Evolutionary conservation across 2,888 invertebrate genomes (phyloP), one percentile per base, ranked within the genome.

Genomic region (Lasioglossum malachurum): DNA sequence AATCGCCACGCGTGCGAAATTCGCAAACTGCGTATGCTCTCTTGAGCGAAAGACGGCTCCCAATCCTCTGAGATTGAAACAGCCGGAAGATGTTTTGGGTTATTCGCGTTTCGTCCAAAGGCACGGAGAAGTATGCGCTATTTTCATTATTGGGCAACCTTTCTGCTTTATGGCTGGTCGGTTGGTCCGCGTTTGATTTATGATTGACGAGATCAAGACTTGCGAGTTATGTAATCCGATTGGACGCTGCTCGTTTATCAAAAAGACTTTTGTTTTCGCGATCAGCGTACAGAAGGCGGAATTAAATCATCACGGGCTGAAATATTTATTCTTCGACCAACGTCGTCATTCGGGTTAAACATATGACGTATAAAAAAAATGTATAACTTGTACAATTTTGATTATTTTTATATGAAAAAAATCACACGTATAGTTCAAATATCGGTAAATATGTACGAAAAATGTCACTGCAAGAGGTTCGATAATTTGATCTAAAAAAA

Each of bases 131-230:
- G 46, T 44, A 46, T 35, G 67, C 44, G 76, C 67, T 77, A 49
- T 77, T 60, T 77, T 69, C 67, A 69, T 44, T 64, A 77, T 77
- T 77, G 31, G 76, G 67, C 76, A 77, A 67, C 67, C 67, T 77
- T 67, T 67, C 67, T 77, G 46, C 46, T 77, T 77, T 35, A 67
- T 31, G 67, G 46, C 44, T 67, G 67, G 60, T 31, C 38, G 57
- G 57, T n/a, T 1, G 46, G 27, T 27, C 16, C 67, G 16, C 27
- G 41, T 77, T 35, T 67, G 46, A 77, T 77, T 77, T 77, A 77
- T 67, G 49, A 49, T 67, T 31, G 31, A 46, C 35, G 67, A 19
- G 23, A 44, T n/a, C 23, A 67, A 44, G 72, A 49, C 46, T 14
- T 12, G 23, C 46, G 49, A 49, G 76, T 67, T 77, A 31, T 35